Base-by-base conservation (phyloP, 2,888 invertebrate genomes). In the Latrodectus hesperus region DNA sequence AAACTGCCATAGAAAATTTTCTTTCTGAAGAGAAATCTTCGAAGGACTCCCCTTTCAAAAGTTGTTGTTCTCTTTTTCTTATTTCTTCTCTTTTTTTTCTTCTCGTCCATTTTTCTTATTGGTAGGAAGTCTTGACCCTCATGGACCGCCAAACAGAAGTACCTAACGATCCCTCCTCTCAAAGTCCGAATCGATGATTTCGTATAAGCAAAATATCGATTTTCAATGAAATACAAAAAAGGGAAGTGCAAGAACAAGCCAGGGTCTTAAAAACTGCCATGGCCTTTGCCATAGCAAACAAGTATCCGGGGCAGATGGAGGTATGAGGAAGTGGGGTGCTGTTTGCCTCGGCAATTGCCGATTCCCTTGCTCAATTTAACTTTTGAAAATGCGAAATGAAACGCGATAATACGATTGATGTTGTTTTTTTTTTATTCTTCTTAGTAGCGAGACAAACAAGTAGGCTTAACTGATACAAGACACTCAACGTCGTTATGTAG, bases 141-240 rank as follows among this genome's bases (percentile, higher is more conserved):
- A 60, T 64, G 71, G 76, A 71, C 71, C 70, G 22, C n/a, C 68
- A 26, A 73, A 52, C 51, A 71, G 60, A 71, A 49, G 22, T 17
- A 53, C 51, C 17, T 73, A 53, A 84, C 77, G 77, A 84, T 77
- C 77, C 77, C 78, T 64, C 60, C 53, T 70, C 82, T 68, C 60
- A 68, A 14, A 74, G 70, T 67, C 78, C 55, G 65, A 87, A 87
- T 87, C 86, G 86, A 87, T 87, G 76, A 77, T 76, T 87, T 72
- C 86, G 81, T 87, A 87, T 87, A 87, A 87, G 86, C 77, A 87
- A 86, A 87, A 87, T 87, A 87, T 87, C 86, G 86, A 87, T 87
- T 87, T 87, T 87, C 86, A 87, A 87, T 86, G 86, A 86, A 86
- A 86, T 82, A 75, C 71, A 76, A 71, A 71, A 77, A 38, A 38